Evolutionary conservation across 2,113 vertebrate genomes (phyloP), one percentile per base, ranked within the genome.

Genomic region (Festucalex cinctus): DNA sequence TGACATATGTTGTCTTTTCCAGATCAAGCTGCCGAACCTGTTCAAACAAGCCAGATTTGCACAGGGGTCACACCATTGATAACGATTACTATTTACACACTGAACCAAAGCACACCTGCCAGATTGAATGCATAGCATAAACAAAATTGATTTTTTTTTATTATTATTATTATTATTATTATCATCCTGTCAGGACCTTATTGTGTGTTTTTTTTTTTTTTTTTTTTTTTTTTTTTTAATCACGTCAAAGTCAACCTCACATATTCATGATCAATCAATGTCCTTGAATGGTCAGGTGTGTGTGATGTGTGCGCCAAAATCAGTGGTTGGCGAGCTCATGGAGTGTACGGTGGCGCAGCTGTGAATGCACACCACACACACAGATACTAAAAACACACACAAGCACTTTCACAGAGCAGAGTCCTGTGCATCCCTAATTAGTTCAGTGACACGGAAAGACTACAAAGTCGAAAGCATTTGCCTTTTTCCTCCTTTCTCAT

Each of bases 361-460:
- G 87, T 70, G 71, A 84, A 65, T 74, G 69, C 68, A 63, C 68
- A 63, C 44, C 59, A 66, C n/a, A 62, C n/a, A 69, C 66, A 48
- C 48, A 59, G 46, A 70, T 5, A 66, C n/a, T 1, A 20, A 49
- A 54, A 54, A 75, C 66, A 70, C 46, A 79, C 54, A 60, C 70
- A 78, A 63, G 69, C 51, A 57, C 60, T 61, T 80, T 65, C 66
- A 82, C 70, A 74, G 68, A 80, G 80, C 75, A 80, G 75, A 87
- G 85, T 74, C 77, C 80, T 84, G 71, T 87, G 70, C 85, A 81
- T 86, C 73, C 72, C 77, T 87, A 84, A 89, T 89, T 86, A 85
- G 77, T 83, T 74, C 85, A 88, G 69, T 88, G 89, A 88, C 82
- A 87, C 70, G 85, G 78, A 90, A 90, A 84, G 81, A 85, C 79